Evolutionary conservation across 1,140 invertebrate species (phyloP).

Genomic region (Pseudoatta argentina): DNA sequence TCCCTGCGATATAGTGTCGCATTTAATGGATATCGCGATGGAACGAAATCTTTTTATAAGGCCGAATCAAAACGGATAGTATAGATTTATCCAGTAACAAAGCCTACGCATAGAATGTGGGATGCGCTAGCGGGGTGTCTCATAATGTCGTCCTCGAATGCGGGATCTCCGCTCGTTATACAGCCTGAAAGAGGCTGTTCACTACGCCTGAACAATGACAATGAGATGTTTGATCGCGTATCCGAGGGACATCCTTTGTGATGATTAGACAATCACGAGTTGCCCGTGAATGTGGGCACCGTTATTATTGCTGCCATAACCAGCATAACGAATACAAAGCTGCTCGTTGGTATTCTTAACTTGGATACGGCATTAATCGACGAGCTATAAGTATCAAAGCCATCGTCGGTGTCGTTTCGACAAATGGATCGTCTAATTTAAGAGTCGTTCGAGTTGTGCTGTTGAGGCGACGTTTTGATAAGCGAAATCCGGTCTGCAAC

Average conservation of each 20-base stretch:
- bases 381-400: not conserved
- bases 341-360: slow-evolving; percentile 63
- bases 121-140: not conserved
- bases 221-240: slow-evolving; percentile 41
- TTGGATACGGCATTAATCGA: slow-evolving; percentile 14
- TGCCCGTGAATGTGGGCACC: slow-evolving; percentile 11
- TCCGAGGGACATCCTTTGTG: slow-evolving; percentile 25
- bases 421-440: slow-evolving; percentile 37
- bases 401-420: not conserved
- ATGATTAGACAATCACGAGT: slow-evolving; percentile 31
- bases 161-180: not conserved
- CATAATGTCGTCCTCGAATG: slow-evolving; percentile 52
- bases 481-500: slow-evolving; percentile 20
- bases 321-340: slow-evolving; percentile 27
- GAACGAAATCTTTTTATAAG: slow-evolving; percentile 34
- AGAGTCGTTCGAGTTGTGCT: slow-evolving; percentile 8
- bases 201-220: slow-evolving; percentile 50
- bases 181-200: slow-evolving; percentile 10
- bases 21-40: slow-evolving; percentile 10
- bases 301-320: slow-evolving; percentile 35
- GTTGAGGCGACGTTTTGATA: slow-evolving; percentile 16
- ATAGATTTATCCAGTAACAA: slow-evolving; percentile 20
- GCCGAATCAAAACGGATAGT: slow-evolving; percentile 7
- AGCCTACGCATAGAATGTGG: not conserved
- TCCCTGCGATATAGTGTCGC: not conserved